Percentiles rank a stretch among this genome's conserved stretches.
Evolutionary conservation across 2,797 vertebrate species (phyloP).

Genomic region (Scarus forsteni): DNA sequence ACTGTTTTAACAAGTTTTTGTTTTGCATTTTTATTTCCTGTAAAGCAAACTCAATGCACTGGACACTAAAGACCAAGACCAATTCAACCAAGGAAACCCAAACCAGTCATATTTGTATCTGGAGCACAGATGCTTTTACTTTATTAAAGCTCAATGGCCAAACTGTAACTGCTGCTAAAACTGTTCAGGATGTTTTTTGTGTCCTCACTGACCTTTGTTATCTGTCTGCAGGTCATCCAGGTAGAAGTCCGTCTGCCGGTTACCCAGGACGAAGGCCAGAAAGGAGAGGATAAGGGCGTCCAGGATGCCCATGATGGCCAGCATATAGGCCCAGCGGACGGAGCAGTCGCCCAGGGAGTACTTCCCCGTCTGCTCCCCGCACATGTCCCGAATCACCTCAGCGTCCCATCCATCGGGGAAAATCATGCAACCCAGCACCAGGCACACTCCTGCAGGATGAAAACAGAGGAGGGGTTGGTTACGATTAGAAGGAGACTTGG

Average conservation of each 20-base stretch:
- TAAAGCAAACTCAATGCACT: no score
- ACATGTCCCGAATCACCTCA: slow-evolving; percentile 95
- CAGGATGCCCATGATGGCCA: slow-evolving; percentile 97
- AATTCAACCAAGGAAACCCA: no score
- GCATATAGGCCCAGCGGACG: slow-evolving; percentile 97
- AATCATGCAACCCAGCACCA: slow-evolving; percentile 98
- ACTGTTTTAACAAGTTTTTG: background rate
- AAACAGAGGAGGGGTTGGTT: background rate
- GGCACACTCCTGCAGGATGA: slow-evolving; percentile 88
- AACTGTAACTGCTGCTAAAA: no score
- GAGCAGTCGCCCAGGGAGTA: slow-evolving; percentile 95
- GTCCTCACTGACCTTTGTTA: slow-evolving; percentile 89
- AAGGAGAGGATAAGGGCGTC: slow-evolving; percentile 98
- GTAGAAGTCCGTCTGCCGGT: slow-evolving; percentile 93
- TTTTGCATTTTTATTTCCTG: no score
- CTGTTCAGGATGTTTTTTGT: background rate
- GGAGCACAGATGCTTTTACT: no score
- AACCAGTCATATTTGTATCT: no score
- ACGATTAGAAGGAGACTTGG: background rate
- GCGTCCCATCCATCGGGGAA: slow-evolving; percentile 97
- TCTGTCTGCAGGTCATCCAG: slow-evolving; percentile 94
- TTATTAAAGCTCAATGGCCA: no score
- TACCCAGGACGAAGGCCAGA: slow-evolving; percentile 96
- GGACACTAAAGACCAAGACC: no score
- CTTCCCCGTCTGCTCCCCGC: slow-evolving; percentile 94